phyloP scores from a whole-genome alignment of 2,113 vertebrate species.

The Rhadina sibilatrix region DNA sequence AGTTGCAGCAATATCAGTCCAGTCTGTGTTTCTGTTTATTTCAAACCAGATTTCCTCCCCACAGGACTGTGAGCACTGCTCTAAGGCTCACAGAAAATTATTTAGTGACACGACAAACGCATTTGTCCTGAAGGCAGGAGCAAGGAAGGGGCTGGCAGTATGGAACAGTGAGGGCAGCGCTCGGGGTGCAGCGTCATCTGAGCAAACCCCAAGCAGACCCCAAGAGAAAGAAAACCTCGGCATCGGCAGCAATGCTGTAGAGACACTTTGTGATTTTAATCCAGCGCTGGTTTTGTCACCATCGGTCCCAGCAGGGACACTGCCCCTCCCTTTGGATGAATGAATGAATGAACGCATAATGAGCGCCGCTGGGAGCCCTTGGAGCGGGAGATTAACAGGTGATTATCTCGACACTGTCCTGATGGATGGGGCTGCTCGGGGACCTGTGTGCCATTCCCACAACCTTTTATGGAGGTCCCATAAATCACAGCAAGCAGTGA shows the following conservation, averaged over 20 bases:
- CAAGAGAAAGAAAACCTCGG: neutral
- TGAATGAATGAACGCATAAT: neutral
- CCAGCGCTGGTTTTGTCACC: neutral
- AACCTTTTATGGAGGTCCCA: neutral
- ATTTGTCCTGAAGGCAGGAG: neutral
- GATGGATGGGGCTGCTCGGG: neutral
- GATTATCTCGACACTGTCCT: neutral
- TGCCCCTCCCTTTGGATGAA: neutral
- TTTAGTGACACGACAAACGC: neutral
- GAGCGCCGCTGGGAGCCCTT: neutral
- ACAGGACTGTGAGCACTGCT: accelerated
- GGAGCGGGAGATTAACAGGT: neutral
- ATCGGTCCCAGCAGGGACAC: too few relatives aligned
- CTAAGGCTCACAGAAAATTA: neutral
- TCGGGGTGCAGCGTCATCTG: too few relatives aligned
- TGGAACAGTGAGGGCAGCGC: neutral
- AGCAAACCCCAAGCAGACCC: neutral
- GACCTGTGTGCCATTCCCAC: neutral
- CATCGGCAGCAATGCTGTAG: neutral
- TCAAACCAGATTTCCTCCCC: neutral
- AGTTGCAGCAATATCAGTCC: neutral
- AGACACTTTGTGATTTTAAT: neutral
- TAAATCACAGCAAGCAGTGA: neutral
- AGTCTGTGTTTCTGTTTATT: neutral
- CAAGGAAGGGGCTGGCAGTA: neutral